These are phyloP conservation scores for Tuta absoluta DNA, from an alignment of 2,888 invertebrate species.

Conservation along the genomic window DNA sequence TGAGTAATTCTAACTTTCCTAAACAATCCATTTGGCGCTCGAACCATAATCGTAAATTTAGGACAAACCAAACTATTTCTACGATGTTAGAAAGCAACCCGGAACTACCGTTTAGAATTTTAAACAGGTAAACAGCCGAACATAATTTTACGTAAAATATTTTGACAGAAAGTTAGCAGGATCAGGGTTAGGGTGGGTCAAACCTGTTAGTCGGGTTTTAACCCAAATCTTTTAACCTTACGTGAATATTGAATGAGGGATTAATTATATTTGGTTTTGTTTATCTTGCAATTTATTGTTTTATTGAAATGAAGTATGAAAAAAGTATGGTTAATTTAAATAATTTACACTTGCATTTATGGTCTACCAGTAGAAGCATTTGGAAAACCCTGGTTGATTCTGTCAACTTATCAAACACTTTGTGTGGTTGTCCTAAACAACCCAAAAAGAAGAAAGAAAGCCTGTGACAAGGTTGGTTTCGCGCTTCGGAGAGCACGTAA, in stretches of 20 bases:
- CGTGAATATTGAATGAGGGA: not conserved
- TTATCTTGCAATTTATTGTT: not conserved
- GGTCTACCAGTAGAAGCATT: no score
- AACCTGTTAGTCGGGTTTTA: not conserved
- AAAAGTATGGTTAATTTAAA: no score
- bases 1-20: not conserved
- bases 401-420: no score
- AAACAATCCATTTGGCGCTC: not conserved
- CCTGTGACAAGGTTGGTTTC: no score
- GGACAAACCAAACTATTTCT: not conserved
- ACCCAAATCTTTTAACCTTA: slow-evolving; percentile 8
- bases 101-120: slow-evolving; percentile 13
- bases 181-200: not conserved
- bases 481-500: no score
- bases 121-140: slow-evolving; percentile 10
- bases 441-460: no score
- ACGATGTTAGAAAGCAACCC: slow-evolving; percentile 1
- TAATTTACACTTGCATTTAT: no score
- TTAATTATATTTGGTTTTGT: not conserved
- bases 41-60: slow-evolving; percentile 7
- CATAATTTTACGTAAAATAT: slow-evolving; percentile 16
- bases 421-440: no score
- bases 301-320: no score
- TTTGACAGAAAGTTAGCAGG: slow-evolving; percentile 17
- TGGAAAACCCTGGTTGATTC: no score